A percentile compares a stretch with the other conserved stretches of the same genome.
Evolutionary conservation across 2,113 vertebrate genomes (phyloP).

Genomic region (Amazona guildingii): DNA sequence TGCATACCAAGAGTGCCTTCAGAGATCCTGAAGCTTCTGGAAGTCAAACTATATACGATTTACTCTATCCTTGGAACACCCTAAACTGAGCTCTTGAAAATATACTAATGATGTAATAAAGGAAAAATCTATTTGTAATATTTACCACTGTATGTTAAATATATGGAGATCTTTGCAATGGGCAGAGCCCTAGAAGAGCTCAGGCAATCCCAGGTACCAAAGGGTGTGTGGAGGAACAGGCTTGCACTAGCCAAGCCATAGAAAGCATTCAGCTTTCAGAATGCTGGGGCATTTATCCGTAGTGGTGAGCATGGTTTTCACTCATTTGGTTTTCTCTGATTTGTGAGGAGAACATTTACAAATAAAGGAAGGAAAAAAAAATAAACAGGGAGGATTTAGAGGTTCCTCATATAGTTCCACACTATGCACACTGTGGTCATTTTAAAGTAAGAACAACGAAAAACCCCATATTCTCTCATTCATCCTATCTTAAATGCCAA

Average conservation of each 20-base stretch:
- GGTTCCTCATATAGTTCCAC: background rate
- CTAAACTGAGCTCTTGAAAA: background rate
- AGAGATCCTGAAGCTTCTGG: background rate
- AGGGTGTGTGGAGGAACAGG: background rate
- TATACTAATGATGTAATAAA: background rate
- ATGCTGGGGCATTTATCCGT: background rate
- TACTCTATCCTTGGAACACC: background rate
- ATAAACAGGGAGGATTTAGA: background rate
- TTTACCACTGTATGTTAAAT: background rate
- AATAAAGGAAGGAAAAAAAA: background rate
- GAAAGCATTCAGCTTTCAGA: background rate
- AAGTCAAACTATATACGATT: background rate
- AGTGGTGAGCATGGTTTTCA: background rate
- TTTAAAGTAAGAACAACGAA: background rate
- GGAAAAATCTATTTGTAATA: background rate
- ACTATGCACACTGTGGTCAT: background rate
- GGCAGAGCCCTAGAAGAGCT: background rate
- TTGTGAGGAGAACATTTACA: background rate
- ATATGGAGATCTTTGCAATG: background rate
- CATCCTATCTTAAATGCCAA: background rate
- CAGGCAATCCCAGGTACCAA: background rate
- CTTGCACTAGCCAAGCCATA: background rate
- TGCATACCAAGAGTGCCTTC: background rate
- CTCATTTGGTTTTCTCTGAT: background rate
- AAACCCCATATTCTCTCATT: background rate